Evolutionary conservation across 2,888 invertebrate species (phyloP).

Genomic region (Odontocerum albicorne): DNA sequence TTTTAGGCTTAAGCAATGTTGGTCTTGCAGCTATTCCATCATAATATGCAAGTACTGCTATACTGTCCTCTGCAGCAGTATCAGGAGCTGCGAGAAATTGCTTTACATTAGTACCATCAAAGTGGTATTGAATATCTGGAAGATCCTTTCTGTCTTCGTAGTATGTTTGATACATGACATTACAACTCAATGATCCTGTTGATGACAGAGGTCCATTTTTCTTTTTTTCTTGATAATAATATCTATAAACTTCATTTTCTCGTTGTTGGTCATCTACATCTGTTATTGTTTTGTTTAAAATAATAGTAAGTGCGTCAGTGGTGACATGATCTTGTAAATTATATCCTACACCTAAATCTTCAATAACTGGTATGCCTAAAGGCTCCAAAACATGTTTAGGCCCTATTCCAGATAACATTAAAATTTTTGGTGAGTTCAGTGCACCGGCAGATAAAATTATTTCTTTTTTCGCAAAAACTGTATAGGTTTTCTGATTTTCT

Average conservation of each 20-base stretch:
- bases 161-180: conserved; percentile 64
- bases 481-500: conserved; percentile 51
- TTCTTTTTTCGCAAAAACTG: conserved; percentile 59
- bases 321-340: conserved; percentile 79
- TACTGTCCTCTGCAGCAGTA: conserved; percentile 50
- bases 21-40: conserved; percentile 63
- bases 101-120: conserved; percentile 59
- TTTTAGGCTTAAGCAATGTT: conserved; percentile 63
- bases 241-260: conserved; percentile 48
- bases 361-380: conserved; percentile 58
- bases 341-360: conserved; percentile 69
- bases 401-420: conserved; percentile 69
- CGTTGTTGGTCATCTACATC: conserved; percentile 46
- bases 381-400: conserved; percentile 56
- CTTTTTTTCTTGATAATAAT: conserved; percentile 48
- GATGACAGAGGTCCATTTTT: conserved; percentile 58
- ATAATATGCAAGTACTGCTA: conserved; percentile 63
- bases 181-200: conserved; percentile 57
- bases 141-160: conserved; percentile 49
- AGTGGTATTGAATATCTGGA: conserved; percentile 69
- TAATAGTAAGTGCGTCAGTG: conserved; percentile 58
- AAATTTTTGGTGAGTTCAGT: conserved; percentile 63
- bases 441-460: conserved; percentile 63
- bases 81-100: conserved; percentile 63
- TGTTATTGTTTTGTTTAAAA: conserved; percentile 60